Evolutionary conservation across 2,888 invertebrate species (phyloP).

Genomic region (Cataglyphis altisquamis): DNA sequence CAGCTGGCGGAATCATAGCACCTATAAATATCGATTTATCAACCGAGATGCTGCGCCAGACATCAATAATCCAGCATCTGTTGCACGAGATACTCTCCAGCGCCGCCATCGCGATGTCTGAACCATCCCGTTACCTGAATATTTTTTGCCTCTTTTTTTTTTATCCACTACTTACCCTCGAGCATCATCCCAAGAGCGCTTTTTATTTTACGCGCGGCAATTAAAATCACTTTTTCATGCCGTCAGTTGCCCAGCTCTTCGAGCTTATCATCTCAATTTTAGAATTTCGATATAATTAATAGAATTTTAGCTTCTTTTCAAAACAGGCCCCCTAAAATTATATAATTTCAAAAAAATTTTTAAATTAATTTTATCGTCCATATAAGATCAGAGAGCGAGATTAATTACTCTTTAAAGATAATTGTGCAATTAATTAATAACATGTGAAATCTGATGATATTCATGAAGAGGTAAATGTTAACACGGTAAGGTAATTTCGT

Average conservation of each 20-base stretch:
- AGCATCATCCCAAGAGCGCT: not conserved
- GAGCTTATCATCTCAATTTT: not conserved
- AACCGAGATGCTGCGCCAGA: slow-evolving; percentile 36
- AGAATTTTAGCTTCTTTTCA: not conserved
- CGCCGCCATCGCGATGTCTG: slow-evolving; percentile 50
- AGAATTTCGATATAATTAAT: slow-evolving; percentile 3
- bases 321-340: not conserved
- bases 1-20: not conserved
- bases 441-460: not conserved
- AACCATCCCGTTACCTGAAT: slow-evolving; percentile 10
- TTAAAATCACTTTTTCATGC: slow-evolving; percentile 52
- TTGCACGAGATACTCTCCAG: slow-evolving; percentile 36
- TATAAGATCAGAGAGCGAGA: not conserved
- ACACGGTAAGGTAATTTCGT: not conserved
- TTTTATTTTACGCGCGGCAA: slow-evolving; percentile 23
- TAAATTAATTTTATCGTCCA: not conserved
- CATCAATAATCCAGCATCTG: slow-evolving; percentile 46
- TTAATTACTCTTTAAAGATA: not conserved
- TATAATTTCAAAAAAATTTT: not conserved
- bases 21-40: slow-evolving; percentile 47
- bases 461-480: slow-evolving; percentile 12
- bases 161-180: slow-evolving; percentile 4
- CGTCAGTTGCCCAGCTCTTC: not conserved
- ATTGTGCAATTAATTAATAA: not conserved
- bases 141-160: slow-evolving; percentile 38